These are phyloP conservation scores for Percopsis transmontana DNA, from an alignment of 2,113 vertebrate genomes.

Conservation along the genomic window DNA sequence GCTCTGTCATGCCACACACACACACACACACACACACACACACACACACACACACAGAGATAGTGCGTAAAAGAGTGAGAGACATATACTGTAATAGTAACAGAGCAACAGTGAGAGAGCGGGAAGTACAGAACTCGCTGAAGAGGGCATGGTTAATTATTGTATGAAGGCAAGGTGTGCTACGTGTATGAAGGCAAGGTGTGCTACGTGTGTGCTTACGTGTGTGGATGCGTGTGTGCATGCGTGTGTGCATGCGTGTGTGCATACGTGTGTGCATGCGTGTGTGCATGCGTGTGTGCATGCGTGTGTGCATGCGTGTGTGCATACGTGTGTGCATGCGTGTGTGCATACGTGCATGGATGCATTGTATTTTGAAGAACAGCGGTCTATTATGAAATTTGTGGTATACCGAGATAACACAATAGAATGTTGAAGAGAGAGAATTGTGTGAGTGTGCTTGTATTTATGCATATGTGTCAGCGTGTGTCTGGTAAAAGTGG, in stretches of 20 bases:
- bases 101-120: not conserved
- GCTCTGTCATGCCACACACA: not conserved
- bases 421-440: conserved; percentile 3
- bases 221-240: not conserved
- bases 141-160: too few relatives aligned
- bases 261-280: not conserved
- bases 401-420: conserved; percentile 7
- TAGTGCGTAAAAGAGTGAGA: not conserved
- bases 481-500: too few relatives aligned
- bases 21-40: not conserved
- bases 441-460: too few relatives aligned
- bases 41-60: conserved; percentile 1
- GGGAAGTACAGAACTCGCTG: too few relatives aligned
- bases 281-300: not conserved
- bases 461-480: too few relatives aligned
- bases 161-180: too few relatives aligned
- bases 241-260: not conserved
- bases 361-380: not conserved
- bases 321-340: not conserved
- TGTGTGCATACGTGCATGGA: not conserved
- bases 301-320: not conserved
- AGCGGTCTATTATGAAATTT: conserved; percentile 3
- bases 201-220: not conserved
- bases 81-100: not conserved
- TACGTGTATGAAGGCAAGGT: too few relatives aligned